Conservation (phyloP, 2,888 invertebrate genomes). For the Sthenelais limicola region DNA sequence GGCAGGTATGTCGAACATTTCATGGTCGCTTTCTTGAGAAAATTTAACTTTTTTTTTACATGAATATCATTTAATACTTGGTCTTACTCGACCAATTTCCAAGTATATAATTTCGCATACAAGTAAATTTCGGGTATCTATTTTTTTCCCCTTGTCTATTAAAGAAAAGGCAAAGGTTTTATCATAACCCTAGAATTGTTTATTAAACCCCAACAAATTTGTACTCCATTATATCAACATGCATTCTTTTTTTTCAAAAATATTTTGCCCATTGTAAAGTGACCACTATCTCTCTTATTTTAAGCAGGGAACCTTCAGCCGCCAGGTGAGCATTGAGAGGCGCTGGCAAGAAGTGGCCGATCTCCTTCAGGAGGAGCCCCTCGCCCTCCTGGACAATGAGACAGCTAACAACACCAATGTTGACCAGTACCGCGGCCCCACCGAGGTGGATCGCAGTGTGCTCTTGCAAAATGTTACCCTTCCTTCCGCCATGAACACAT, state of each 20-base stretch:
- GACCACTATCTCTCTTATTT: neutral
- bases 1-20: too few relatives aligned
- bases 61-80: too few relatives aligned
- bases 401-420: neutral
- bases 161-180: neutral
- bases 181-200: neutral
- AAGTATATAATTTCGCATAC: too few relatives aligned
- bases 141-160: too few relatives aligned
- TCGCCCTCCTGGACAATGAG: neutral
- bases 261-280: neutral
- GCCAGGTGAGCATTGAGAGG: neutral
- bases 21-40: too few relatives aligned
- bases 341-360: constrained; percentile 25
- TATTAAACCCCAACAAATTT: neutral
- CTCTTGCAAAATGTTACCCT: constrained; percentile 66
- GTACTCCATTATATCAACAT: neutral
- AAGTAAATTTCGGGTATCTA: too few relatives aligned
- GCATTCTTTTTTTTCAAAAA: neutral
- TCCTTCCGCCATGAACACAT: constrained; percentile 46
- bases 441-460: too few relatives aligned
- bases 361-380: neutral
- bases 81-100: too few relatives aligned
- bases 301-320: neutral
- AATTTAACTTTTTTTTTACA: too few relatives aligned
- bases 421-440: neutral